These are phyloP conservation scores for Lumbricus terrestris DNA, from an alignment of 2,888 invertebrate species.

Conservation along the genomic window DNA sequence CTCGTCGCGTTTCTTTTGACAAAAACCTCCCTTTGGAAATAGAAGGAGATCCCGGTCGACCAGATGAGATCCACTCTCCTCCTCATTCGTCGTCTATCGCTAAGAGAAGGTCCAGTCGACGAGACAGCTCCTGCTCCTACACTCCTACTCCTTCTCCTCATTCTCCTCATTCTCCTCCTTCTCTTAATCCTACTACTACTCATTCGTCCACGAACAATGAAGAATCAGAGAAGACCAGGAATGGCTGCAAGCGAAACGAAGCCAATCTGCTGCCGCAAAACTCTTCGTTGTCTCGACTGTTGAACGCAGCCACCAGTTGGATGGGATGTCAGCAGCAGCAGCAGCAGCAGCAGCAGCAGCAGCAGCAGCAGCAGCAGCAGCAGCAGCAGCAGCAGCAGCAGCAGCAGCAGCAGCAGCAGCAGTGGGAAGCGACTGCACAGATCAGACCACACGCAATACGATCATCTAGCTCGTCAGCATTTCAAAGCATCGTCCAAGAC, in stretches of 20 bases:
- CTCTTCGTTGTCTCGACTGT: not conserved
- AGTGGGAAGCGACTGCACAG: not conserved
- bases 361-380: no score
- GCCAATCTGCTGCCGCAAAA: not conserved
- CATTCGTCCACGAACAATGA: no score
- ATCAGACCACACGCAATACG: slow-evolving; percentile 5
- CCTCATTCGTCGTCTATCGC: no score
- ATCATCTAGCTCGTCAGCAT: not conserved
- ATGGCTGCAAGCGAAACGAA: not conserved
- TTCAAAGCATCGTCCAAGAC: not conserved
- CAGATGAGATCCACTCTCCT: no score
- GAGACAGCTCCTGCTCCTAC: no score
- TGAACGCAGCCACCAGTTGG: not conserved
- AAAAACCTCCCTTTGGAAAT: not conserved
- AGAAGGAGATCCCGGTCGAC: not conserved
- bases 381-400: no score
- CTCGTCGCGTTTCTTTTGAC: slow-evolving; percentile 4
- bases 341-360: no score
- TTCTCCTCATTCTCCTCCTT: no score
- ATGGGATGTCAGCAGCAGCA: not conserved
- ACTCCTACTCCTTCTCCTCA: no score
- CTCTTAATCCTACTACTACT: no score
- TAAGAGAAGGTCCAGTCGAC: no score
- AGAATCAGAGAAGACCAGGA: not conserved
- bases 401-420: no score